Percentiles rank a stretch among this genome's conserved stretches.
Evolutionary conservation across 2,797 vertebrate genomes (phyloP).

Genomic region (Coregonus ussuriensis): DNA sequence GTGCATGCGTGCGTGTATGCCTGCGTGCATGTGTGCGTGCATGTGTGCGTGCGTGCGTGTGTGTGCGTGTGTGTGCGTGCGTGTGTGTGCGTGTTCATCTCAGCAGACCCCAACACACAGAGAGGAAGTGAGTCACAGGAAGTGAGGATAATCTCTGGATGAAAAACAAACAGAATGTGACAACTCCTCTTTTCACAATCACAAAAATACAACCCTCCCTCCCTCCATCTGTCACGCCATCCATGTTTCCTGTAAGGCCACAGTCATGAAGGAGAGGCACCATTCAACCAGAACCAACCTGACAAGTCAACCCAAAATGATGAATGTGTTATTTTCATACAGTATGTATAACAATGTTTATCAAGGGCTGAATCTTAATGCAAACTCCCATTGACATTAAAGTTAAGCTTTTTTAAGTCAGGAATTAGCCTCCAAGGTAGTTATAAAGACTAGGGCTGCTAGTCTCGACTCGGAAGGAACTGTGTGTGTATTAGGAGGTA

Average conservation of each 20-base stretch:
- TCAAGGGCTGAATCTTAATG: not conserved
- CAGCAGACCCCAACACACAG: too few species aligned
- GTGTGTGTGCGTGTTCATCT: too few species aligned
- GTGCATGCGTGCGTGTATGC: too few species aligned
- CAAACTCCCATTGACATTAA: not conserved
- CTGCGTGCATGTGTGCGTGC: too few species aligned
- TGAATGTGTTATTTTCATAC: not conserved
- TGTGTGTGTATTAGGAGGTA: not conserved
- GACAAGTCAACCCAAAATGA: constrained; percentile 51
- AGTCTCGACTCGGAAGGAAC: not conserved
- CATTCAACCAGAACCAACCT: constrained; percentile 57
- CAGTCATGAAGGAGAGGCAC: constrained; percentile 20
- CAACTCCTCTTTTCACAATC: constrained; percentile 45
- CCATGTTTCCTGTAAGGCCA: not conserved
- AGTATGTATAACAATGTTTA: not conserved
- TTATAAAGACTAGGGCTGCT: not conserved
- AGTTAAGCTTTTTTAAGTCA: not conserved
- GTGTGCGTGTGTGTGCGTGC: too few species aligned
- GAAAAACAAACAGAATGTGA: constrained; percentile 47
- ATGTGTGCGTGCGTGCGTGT: too few species aligned
- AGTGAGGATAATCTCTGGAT: constrained; percentile 21
- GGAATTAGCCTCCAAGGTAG: not conserved
- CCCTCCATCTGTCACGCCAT: constrained; percentile 21
- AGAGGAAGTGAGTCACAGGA: too few species aligned
- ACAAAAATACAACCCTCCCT: constrained; percentile 31